phyloP scores from a whole-genome alignment of 64 coral and sea anemone species.

The Platygyra sinensis region DNA sequence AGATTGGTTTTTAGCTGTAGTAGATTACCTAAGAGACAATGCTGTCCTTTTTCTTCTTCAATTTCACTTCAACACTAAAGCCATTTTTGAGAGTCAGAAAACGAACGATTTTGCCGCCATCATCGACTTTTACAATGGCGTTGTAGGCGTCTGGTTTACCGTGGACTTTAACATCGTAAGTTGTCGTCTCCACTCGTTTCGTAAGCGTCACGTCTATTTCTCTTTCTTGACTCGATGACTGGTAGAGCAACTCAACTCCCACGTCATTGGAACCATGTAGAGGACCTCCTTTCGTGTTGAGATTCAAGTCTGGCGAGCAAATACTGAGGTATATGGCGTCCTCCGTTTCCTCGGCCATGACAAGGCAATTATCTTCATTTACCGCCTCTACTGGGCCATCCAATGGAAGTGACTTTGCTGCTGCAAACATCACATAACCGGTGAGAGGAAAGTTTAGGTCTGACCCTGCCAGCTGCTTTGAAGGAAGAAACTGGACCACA shows the following conservation, averaged over 20 bases:
- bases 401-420: neutral
- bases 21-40: too few species aligned
- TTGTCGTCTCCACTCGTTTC: neutral
- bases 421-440: neutral
- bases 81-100: conserved; percentile 39
- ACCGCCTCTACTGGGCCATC: neutral
- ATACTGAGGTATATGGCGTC: neutral
- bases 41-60: neutral
- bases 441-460: neutral
- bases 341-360: neutral
- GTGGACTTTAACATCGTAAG: neutral
- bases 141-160: conserved; percentile 20
- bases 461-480: neutral
- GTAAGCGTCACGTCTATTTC: neutral
- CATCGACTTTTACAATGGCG: neutral
- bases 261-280: neutral
- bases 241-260: neutral
- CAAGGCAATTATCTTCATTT: neutral
- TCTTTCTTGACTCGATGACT: neutral
- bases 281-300: neutral
- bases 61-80: conserved; percentile 31
- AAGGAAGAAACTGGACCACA: conserved; percentile 3
- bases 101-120: neutral
- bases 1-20: too few species aligned
- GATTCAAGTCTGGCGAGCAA: neutral